Evolutionary conservation across 2,888 invertebrate species (phyloP), one percentile per base, ranked within the genome.

Genomic region (Agrilus biguttatus): DNA sequence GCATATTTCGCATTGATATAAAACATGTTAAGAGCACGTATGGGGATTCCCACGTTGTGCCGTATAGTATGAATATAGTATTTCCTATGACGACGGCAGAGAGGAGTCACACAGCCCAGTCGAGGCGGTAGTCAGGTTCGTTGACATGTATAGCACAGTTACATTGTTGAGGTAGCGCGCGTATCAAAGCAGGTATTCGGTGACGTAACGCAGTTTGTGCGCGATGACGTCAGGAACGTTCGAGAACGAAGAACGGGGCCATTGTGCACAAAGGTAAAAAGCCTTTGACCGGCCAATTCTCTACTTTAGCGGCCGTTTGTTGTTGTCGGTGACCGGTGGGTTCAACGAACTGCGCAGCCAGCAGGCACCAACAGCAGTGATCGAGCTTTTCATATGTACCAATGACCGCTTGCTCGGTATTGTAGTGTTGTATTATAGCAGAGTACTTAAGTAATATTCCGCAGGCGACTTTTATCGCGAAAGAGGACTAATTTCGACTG

Each of bases 201-300:
- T 62, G 60, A 61, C 61, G 61, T 59, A 61, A 61, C 51, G 52
- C 54, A 55, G 56, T 57, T 55, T 52, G 56, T 54, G 51, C 21
- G 21, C 46, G 48, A 51, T 59, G 58, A 60, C 60, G 60, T 61
- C 57, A 47, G 52, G 54, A 54, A 52, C 51, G 54, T 57, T 57
- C 60, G 55, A 59, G 57, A 59, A 58, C 55, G 43, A 43, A 55
- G 55, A 55, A 56, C 55, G 51, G 55, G 56, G 53, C 44, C 48
- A 50, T 48, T 48, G 49, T 45, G 50, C 55, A 55, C 56, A 55
- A 53, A 60, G 51, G 70, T 71, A 71, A 72, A 71, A 72, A 72
- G 72, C 70, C 72, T 72, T 55, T 54, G 57, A 57, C 57, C 55
- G 54, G 50, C 50, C 51, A 49, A 43, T 47, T 45, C 42, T 44